Evolutionary conservation across 2,113 vertebrate genomes (phyloP).

Genomic region (western clawed frog (Xenopus tropicalis)): DNA sequence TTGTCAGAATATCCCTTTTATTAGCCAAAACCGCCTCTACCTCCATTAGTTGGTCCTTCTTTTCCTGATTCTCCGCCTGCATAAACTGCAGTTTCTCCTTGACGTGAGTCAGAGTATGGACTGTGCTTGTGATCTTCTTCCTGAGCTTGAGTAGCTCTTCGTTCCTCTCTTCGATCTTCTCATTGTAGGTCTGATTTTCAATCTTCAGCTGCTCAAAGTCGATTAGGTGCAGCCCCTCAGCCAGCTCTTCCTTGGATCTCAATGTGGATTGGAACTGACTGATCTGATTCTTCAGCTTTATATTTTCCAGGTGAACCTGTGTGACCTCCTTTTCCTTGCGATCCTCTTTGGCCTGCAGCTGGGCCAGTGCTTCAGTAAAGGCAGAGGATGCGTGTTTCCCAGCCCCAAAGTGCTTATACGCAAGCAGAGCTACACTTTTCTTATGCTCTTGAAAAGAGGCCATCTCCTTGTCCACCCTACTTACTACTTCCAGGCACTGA

Average conservation of each 20-base stretch:
- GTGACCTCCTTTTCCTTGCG: slow-evolving; percentile 58
- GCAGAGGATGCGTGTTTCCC: slow-evolving; percentile 51
- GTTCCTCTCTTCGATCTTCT: slow-evolving; percentile 56
- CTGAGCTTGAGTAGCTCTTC: slow-evolving; percentile 67
- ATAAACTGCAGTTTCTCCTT: slow-evolving; percentile 75
- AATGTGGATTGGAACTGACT: slow-evolving; percentile 56
- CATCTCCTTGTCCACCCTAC: slow-evolving; percentile 62
- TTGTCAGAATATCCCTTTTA: slow-evolving; percentile 60
- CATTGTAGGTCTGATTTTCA: slow-evolving; percentile 65
- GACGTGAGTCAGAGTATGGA: slow-evolving; percentile 68
- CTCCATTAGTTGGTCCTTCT: slow-evolving; percentile 54
- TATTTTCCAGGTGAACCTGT: slow-evolving; percentile 61
- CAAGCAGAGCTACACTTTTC: slow-evolving; percentile 53
- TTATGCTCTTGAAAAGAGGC: slow-evolving; percentile 55
- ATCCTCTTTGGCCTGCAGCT: slow-evolving; percentile 57
- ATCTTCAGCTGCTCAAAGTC: slow-evolving; percentile 71
- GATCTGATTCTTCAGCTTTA: slow-evolving; percentile 66
- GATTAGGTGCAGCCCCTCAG: slow-evolving; percentile 54
- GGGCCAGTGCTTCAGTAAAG: slow-evolving; percentile 50
- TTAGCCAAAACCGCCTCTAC: slow-evolving; percentile 55
- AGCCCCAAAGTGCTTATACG: slow-evolving; percentile 48
- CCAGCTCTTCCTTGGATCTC: slow-evolving; percentile 50
- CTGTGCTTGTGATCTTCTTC: slow-evolving; percentile 57
- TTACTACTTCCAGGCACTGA: slow-evolving; percentile 51
- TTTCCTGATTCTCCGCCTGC: slow-evolving; percentile 60